These are phyloP conservation scores for Thomomys bottae DNA, from an alignment of 2,113 vertebrate genomes.

Conservation along the genomic window DNA sequence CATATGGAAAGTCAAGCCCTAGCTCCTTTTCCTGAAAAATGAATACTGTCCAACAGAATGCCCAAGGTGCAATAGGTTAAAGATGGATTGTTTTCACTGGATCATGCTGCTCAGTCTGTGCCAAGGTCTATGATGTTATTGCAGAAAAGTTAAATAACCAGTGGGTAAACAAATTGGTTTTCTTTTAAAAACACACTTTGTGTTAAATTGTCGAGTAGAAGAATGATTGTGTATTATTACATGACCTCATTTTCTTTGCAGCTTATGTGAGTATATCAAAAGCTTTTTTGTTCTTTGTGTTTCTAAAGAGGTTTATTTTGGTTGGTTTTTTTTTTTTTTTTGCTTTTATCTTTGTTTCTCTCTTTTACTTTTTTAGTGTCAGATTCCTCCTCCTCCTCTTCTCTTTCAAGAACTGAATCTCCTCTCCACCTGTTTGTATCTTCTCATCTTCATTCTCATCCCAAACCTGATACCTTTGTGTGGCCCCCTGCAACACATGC, in stretches of 20 bases:
- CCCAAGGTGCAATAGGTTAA: neutral
- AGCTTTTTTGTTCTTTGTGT: conserved; percentile 72
- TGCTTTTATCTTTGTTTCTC: conserved; percentile 81
- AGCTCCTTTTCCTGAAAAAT: neutral
- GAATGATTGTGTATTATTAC: conserved; percentile 73
- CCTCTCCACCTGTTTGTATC: conserved; percentile 90
- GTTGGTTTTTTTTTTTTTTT: conserved; percentile 22
- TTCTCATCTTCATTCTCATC: conserved; percentile 88
- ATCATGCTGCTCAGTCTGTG: neutral
- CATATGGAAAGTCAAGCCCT: neutral
- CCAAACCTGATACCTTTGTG: conserved; percentile 89
- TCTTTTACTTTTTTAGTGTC: conserved; percentile 90
- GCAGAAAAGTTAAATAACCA: conserved; percentile 47
- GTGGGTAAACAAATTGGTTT: conserved; percentile 69
- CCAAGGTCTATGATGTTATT: conserved; percentile 8
- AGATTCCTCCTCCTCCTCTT: conserved; percentile 91
- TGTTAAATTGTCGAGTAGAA: conserved; percentile 50
- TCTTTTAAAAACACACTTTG: conserved; percentile 57
- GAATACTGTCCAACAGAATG: neutral
- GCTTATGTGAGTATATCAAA: conserved; percentile 81
- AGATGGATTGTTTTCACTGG: neutral
- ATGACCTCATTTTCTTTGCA: conserved; percentile 77
- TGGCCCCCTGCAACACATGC: conserved; percentile 87
- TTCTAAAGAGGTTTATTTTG: conserved; percentile 43
- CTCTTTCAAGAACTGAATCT: conserved; percentile 92